These are phyloP conservation scores for Telmatherina bonti DNA, from an alignment of 2,797 vertebrate species.

Conservation along the genomic window DNA sequence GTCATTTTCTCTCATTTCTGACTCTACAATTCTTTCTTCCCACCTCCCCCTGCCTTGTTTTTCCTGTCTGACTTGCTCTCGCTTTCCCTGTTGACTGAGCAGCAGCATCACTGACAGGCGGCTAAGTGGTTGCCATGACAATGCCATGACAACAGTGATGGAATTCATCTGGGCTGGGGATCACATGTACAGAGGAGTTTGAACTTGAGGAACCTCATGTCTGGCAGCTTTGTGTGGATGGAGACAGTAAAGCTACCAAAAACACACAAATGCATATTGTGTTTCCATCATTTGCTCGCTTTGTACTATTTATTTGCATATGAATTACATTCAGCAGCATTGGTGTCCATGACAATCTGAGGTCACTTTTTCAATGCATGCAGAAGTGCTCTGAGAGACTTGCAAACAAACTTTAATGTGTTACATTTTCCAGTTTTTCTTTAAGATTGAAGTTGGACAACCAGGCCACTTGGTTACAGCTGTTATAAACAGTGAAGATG, in stretches of 20 bases:
- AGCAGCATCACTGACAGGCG: constrained; percentile 58
- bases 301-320: neutral
- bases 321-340: neutral
- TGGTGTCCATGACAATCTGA: neutral
- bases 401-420: neutral
- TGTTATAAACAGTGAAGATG: neutral
- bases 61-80: constrained; percentile 19
- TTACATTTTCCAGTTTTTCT: neutral
- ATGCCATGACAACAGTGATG: constrained; percentile 74
- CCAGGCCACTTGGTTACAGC: neutral
- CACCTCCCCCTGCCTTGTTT: constrained; percentile 15
- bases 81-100: constrained; percentile 58
- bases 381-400: neutral
- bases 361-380: neutral
- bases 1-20: constrained; percentile 34
- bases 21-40: constrained; percentile 20
- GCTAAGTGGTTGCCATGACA: constrained; percentile 75
- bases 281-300: neutral
- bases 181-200: constrained; percentile 58
- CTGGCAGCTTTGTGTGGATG: constrained; percentile 17
- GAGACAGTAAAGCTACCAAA: neutral
- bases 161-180: constrained; percentile 60
- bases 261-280: neutral
- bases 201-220: constrained; percentile 49
- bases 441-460: neutral